Evolutionary conservation across 2,888 invertebrate genomes (phyloP).

Genomic region (Entomobrya proxima): DNA sequence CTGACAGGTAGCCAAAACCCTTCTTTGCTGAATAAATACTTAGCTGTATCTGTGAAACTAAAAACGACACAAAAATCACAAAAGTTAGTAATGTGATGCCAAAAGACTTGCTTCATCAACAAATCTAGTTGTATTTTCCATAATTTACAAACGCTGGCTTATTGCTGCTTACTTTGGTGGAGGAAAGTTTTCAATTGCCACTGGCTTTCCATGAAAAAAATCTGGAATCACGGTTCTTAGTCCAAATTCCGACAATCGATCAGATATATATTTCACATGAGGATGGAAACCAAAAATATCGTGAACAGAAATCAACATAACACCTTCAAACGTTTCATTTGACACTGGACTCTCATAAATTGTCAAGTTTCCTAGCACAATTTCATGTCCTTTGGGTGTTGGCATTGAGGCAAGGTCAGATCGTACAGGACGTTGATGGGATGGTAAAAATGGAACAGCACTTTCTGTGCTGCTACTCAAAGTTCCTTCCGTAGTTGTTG

Average conservation of each 20-base stretch:
- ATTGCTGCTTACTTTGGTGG: constrained; percentile 62
- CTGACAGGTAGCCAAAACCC: constrained; percentile 61
- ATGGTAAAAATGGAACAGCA: constrained; percentile 27
- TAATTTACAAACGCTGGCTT: too few species aligned
- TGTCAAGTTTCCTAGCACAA: constrained; percentile 57
- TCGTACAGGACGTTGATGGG: constrained; percentile 49
- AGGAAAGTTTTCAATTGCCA: constrained; percentile 64
- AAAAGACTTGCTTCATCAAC: too few species aligned
- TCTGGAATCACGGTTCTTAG: constrained; percentile 63
- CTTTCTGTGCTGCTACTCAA: background rate
- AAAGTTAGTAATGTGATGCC: background rate
- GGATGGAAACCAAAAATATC: constrained; percentile 71
- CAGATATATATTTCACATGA: constrained; percentile 66
- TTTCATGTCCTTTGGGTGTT: constrained; percentile 59
- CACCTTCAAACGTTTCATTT: constrained; percentile 55
- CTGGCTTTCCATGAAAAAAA: constrained; percentile 66
- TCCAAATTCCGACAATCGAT: constrained; percentile 60
- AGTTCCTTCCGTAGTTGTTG: background rate
- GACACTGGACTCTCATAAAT: constrained; percentile 66
- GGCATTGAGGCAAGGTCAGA: constrained; percentile 61
- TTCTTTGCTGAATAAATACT: constrained; percentile 47
- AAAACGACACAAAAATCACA: background rate
- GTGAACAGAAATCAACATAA: constrained; percentile 63
- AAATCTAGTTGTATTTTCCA: too few species aligned
- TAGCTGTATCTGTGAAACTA: constrained; percentile 49